Conservation (phyloP, 37 sponge, comb jelly and placozoan species). For the Chondrilla cf. caribensis region DNA sequence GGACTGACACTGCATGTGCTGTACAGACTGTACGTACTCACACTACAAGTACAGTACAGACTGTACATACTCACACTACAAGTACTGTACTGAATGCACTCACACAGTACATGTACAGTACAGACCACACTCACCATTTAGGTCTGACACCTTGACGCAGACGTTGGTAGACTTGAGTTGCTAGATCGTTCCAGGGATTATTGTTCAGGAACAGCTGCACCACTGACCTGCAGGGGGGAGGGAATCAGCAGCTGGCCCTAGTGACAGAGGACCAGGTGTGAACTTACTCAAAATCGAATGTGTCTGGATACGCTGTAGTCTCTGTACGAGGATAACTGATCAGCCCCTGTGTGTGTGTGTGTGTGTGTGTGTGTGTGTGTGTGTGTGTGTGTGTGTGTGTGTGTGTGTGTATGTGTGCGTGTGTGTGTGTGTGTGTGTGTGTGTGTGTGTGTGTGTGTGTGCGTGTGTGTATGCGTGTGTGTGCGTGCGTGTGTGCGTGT, state of each 20-base stretch:
- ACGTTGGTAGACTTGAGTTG: background rate
- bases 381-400: too few species aligned
- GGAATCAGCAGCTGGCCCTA: too few species aligned
- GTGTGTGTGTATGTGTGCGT: too few species aligned
- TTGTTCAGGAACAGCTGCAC: background rate
- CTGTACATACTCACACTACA: too few species aligned
- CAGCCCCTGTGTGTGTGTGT: slow-evolving; percentile 59
- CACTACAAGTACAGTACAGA: too few species aligned
- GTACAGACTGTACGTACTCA: too few species aligned
- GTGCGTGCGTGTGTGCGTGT: background rate
- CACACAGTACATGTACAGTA: background rate
- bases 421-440: too few species aligned
- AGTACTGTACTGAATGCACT: too few species aligned
- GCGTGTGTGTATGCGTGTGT: too few species aligned
- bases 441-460: too few species aligned
- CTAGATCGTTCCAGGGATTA: background rate
- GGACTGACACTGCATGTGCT: too few species aligned
- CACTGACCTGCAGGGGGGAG: background rate
- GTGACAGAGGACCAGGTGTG: background rate
- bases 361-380: background rate
- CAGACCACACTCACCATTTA: background rate
- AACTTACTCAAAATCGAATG: slow-evolving; percentile 73
- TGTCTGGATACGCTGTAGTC: slow-evolving; percentile 88
- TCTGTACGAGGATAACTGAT: slow-evolving; percentile 99
- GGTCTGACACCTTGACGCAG: background rate